Conservation (phyloP, 2,113 vertebrate genomes). For the Clarias magur region DNA sequence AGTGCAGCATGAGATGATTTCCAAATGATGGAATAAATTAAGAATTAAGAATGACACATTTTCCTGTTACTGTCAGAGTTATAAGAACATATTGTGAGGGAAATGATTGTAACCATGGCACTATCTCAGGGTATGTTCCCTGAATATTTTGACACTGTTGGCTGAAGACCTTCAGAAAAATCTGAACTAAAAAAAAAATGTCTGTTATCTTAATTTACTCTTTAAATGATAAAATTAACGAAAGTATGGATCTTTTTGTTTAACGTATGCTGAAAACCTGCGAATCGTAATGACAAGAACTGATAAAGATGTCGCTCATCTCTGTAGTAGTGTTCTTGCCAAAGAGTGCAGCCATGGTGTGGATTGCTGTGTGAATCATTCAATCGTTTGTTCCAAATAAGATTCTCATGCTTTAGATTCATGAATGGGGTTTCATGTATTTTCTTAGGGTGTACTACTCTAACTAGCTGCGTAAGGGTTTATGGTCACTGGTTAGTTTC, state of each 20-base stretch:
- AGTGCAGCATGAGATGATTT: not conserved
- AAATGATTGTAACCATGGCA: not conserved
- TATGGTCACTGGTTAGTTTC: not conserved
- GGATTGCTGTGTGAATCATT: not conserved
- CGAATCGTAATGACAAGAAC: not conserved
- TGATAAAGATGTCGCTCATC: not conserved
- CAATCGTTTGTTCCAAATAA: not conserved
- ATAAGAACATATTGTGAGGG: not conserved
- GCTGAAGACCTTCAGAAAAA: not conserved
- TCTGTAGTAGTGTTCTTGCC: not conserved
- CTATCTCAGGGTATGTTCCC: not conserved
- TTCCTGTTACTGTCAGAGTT: not conserved
- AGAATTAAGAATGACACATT: not conserved
- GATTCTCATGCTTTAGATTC: not conserved
- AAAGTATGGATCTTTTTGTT: not conserved
- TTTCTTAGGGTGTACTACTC: not conserved
- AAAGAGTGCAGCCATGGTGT: not conserved
- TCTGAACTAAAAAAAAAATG: not conserved
- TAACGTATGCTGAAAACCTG: not conserved
- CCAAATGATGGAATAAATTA: not conserved
- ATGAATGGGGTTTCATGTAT: not conserved
- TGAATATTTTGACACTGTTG: not conserved
- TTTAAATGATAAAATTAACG: not conserved
- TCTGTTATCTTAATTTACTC: not conserved
- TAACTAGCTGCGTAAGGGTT: not conserved